phyloP scores from a whole-genome alignment of 2,888 invertebrate species.

The Agrotis puta region DNA sequence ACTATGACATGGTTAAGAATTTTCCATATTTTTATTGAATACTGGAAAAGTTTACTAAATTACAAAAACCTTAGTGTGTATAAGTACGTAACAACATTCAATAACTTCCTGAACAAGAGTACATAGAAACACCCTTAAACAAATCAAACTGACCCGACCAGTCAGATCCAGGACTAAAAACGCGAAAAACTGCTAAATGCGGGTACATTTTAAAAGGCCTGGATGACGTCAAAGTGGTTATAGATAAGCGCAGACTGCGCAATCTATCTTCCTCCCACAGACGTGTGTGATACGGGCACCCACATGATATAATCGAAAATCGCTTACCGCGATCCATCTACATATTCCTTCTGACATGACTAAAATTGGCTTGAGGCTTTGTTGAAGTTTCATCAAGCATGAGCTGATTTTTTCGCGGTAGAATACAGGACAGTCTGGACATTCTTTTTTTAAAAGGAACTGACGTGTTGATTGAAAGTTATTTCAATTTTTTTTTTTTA shows the following conservation, averaged over 20 bases:
- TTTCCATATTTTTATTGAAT: too few species aligned
- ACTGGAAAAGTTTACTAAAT: too few species aligned
- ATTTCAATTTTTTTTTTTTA: background rate
- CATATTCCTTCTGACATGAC: slow-evolving; percentile 77
- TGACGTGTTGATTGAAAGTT: background rate
- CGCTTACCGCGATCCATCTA: slow-evolving; percentile 81
- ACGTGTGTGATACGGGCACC: slow-evolving; percentile 80
- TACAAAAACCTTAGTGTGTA: too few species aligned
- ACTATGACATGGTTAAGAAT: too few species aligned
- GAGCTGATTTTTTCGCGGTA: slow-evolving; percentile 31
- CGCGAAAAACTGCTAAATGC: slow-evolving; percentile 67
- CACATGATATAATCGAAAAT: slow-evolving; percentile 83
- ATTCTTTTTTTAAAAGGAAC: background rate
- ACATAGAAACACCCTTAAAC: slow-evolving; percentile 13
- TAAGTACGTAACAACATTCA: too few species aligned
- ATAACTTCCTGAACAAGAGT: background rate
- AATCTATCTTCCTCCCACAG: slow-evolving; percentile 85
- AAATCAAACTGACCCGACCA: slow-evolving; percentile 47
- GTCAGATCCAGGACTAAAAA: slow-evolving; percentile 62
- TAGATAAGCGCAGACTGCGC: slow-evolving; percentile 81
- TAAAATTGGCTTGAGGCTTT: slow-evolving; percentile 78
- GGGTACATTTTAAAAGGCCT: slow-evolving; percentile 77
- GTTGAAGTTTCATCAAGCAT: slow-evolving; percentile 70
- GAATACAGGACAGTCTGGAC: slow-evolving; percentile 11
- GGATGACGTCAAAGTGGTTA: slow-evolving; percentile 76